Conservation (phyloP, 1,140 invertebrate genomes). For the Camponotus floridanus region DNA sequence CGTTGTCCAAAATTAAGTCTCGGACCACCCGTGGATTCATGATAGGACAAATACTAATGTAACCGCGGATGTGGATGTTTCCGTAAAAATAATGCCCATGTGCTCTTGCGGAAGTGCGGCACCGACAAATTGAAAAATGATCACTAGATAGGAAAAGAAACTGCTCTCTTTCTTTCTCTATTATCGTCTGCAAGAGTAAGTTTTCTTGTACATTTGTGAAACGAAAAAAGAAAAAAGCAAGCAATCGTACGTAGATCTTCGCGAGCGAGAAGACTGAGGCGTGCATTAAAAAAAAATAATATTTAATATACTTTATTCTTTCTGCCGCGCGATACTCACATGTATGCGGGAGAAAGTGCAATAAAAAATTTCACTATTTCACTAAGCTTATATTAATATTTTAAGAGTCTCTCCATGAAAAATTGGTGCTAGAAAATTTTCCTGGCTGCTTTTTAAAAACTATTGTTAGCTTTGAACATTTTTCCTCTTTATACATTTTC, state of each 20-base stretch:
- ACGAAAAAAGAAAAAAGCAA: background rate
- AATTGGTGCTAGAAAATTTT: background rate
- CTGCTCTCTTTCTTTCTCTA: background rate
- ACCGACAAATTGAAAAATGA: slow-evolving; percentile 70
- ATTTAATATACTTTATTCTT: slow-evolving; percentile 6
- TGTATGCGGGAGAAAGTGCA: background rate
- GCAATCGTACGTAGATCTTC: slow-evolving; percentile 16
- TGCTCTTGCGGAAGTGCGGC: slow-evolving; percentile 5
- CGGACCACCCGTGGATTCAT: slow-evolving; percentile 41
- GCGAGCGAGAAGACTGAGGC: background rate
- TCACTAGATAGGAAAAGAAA: slow-evolving; percentile 15
- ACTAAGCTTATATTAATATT: slow-evolving; percentile 18
- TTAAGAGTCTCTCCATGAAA: slow-evolving; percentile 5
- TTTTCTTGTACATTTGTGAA: slow-evolving; percentile 24
- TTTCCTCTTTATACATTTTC: background rate
- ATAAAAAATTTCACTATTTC: background rate
- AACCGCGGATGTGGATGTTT: slow-evolving; percentile 8
- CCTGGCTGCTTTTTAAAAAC: background rate
- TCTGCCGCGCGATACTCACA: slow-evolving; percentile 22
- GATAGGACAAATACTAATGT: slow-evolving; percentile 57
- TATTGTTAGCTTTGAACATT: slow-evolving; percentile 13
- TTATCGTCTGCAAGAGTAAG: slow-evolving; percentile 1
- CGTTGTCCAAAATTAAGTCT: slow-evolving; percentile 68
- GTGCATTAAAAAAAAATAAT: slow-evolving; percentile 30
- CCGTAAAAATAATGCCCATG: slow-evolving; percentile 65